A percentile compares a stretch with the other conserved stretches of the same genome.
Evolutionary conservation across 2,797 vertebrate species (phyloP).

Genomic region (Gastrophryne carolinensis): DNA sequence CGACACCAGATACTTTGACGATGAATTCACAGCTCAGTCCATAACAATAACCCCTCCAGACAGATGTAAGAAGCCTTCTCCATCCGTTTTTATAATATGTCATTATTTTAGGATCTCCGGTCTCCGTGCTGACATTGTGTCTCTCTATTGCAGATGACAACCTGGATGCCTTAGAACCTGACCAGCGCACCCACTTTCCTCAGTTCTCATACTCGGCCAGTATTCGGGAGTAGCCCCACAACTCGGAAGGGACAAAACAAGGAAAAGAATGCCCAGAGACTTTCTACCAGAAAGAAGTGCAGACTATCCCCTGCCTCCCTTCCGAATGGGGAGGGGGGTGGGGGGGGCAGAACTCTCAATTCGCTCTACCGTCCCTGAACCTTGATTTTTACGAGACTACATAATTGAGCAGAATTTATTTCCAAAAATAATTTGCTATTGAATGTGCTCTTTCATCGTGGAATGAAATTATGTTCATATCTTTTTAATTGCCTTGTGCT

Average conservation of each 20-base stretch:
- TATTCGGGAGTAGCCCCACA: conserved; percentile 78
- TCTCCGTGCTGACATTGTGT: background rate
- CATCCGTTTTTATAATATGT: background rate
- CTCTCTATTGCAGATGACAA: conserved; percentile 75
- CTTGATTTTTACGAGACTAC: conserved; percentile 23
- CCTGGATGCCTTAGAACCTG: conserved; percentile 80
- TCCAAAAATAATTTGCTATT: conserved; percentile 4
- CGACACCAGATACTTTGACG: conserved; percentile 92
- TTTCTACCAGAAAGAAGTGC: conserved; percentile 30
- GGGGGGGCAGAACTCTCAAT: conserved; percentile 6
- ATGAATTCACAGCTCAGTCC: conserved; percentile 91
- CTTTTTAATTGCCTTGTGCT: conserved; percentile 38
- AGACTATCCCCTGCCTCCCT: background rate
- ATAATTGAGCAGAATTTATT: conserved; percentile 2
- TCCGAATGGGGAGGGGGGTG: too few relatives aligned
- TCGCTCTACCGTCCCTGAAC: conserved; percentile 14
- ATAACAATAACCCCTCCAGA: conserved; percentile 94
- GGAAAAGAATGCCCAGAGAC: conserved; percentile 3
- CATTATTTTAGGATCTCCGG: background rate
- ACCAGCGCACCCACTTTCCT: conserved; percentile 88
- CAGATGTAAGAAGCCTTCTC: conserved; percentile 77
- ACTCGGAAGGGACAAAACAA: background rate
- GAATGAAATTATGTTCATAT: conserved; percentile 17
- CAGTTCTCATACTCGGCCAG: conserved; percentile 92
- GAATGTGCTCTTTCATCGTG: background rate